Evolutionary conservation across 1,140 invertebrate species (phyloP), one percentile per base, ranked within the genome.

Genomic region (Platyura marginata): DNA sequence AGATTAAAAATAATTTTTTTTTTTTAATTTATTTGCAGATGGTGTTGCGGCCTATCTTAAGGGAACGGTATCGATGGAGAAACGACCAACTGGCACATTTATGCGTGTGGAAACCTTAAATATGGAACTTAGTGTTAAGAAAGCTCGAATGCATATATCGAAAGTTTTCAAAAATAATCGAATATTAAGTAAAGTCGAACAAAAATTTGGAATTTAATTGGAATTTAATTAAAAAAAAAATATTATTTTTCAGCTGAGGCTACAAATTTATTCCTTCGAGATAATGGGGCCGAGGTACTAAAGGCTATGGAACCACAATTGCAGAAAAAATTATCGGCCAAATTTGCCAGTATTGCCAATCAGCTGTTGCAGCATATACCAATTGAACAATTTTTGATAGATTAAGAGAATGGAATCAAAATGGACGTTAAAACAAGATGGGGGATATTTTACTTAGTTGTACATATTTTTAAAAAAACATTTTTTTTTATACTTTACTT

Each of bases 221-320:
- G 13, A 29, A 8, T 29, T 6, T 34, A 34, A 4, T 34, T 4
- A 3, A n/a, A 4, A 34, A 34, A n/a, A 29, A 29, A 5, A 38
- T 45, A 50, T 51, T 47, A 45, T 43, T 43, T 68, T 71, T 16
- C 50, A 81, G 78, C 70, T 45, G 74, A 80, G 58, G 77, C 77
- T 13, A 80, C 72, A 2, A 81, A 81, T 55, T 59, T 81, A 21
- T 81, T 81, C 50, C 62, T 80, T 10, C 64, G 72, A 21, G 76
- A 79, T 52, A 79, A 80, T 51, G 75, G 75, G 2, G 70, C 72
- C 38, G 71, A 80, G 54, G 75, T 81, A 1, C 51, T 80, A 32
- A 71, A 76, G 51, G 66, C 69, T 5, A 81, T 81, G 78, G 69
- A 73, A 49, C 70, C 74, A 1, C 77, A 80, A 49, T 52, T 81